phyloP scores from a whole-genome alignment of 2,113 vertebrate species.

The Leuciscus idus region DNA sequence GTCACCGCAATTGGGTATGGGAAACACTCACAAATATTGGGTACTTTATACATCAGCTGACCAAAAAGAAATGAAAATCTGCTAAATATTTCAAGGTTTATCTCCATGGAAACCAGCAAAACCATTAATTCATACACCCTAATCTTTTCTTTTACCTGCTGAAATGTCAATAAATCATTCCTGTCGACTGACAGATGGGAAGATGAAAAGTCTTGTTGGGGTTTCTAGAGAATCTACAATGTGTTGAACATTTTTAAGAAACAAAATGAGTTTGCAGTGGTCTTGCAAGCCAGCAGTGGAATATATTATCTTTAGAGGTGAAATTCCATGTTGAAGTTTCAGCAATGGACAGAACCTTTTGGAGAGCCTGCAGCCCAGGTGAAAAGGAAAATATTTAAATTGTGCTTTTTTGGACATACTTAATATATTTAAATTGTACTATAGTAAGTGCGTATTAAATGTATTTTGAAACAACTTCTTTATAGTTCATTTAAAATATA shows the following conservation, averaged over 20 bases:
- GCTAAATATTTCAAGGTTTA: background rate
- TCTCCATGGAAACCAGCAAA: constrained; percentile 11
- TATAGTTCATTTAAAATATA: too few relatives aligned
- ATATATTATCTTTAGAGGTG: background rate
- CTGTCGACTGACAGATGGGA: background rate
- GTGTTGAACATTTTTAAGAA: background rate
- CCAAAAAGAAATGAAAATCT: background rate
- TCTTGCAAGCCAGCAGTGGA: constrained; percentile 6
- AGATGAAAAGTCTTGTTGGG: background rate
- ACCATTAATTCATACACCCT: constrained; percentile 5
- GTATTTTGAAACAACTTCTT: too few relatives aligned
- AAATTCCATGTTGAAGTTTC: background rate
- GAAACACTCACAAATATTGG: too few relatives aligned
- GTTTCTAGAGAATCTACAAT: constrained; percentile 19
- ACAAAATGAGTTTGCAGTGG: background rate
- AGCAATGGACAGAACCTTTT: background rate
- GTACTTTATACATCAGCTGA: background rate
- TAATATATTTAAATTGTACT: too few relatives aligned
- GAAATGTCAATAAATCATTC: constrained; percentile 28
- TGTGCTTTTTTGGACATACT: too few relatives aligned
- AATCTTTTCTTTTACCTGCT: background rate
- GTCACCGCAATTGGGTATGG: background rate
- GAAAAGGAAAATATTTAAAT: too few relatives aligned
- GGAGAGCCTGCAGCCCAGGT: background rate
- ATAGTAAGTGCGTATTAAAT: too few relatives aligned